Base-by-base conservation (phyloP, 2,113 vertebrate species). In the Brachypodius melanocephalos region DNA sequence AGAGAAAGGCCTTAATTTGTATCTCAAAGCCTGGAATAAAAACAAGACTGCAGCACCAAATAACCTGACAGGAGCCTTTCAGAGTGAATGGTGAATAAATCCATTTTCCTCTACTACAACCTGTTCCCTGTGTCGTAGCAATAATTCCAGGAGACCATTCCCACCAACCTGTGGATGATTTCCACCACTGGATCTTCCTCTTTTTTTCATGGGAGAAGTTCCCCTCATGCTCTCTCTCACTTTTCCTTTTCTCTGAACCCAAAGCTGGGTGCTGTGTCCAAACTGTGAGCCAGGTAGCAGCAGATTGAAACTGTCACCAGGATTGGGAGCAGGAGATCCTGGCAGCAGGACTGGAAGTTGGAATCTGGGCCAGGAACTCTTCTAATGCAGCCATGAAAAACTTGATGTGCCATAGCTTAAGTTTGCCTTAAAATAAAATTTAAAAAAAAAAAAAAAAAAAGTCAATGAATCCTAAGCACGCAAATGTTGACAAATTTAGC, bases 61-160 rank as follows among this genome's bases (percentile, higher is more conserved):
- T 31, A 34, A 29, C 28, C 21, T 6, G 2, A 25, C 31, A 42
- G 42, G 45, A 79, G 31, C 12, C 21, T 48, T 42, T 29, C 25
- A 31, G 24, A 77, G 4, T 0, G 2, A 58, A 36, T 0, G 1
- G 4, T n/a, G 65, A 46, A 75, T 26, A 87, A 94, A 89, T 3
- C 29, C n/a, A 9, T n/a, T 71, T 65, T 17, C 58, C 17, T 24
- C 0, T 0, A 25, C 14, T 7, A 5, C 0, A 5, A 16, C 24
- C 20, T 22, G 16, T 20, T 81, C 43, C 66, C 26, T 45, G 11
- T 38, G 17, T 1, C 31, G 29, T 3, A 46, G 16, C 3, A 24
- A 38, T 9, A 9, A 19, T 36, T 17, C 5, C 49, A 82, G 69
- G 26, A 0, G 4, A 29, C 7, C 26, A 24, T 55, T 20, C n/a